phyloP scores from a whole-genome alignment of 2,888 invertebrate species.

The Drosophila engyochracea region DNA sequence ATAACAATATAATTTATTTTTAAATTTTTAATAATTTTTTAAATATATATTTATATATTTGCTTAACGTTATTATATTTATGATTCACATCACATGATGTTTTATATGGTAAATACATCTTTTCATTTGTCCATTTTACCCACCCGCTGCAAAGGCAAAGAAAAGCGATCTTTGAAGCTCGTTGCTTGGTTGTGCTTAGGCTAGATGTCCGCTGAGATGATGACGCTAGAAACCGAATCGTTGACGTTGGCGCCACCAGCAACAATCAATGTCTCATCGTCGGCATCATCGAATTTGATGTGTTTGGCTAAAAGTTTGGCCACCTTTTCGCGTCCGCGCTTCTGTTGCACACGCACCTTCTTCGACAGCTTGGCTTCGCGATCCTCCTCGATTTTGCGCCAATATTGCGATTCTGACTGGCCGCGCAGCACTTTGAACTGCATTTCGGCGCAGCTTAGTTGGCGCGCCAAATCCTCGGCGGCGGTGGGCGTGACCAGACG shows the following conservation, averaged over 20 bases:
- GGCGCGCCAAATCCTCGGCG: conserved; percentile 83
- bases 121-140: not conserved
- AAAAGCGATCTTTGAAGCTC: not conserved
- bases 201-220: conserved; percentile 28
- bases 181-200: not conserved
- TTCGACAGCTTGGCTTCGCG: conserved; percentile 84
- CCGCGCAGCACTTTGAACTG: conserved; percentile 86
- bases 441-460: conserved; percentile 82
- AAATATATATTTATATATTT: not conserved
- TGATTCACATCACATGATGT: not conserved
- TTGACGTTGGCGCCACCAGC: not conserved
- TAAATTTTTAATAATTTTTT: no score
- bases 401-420: conserved; percentile 91
- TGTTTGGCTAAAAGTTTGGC: conserved; percentile 75
- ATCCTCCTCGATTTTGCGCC: conserved; percentile 90
- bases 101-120: not conserved
- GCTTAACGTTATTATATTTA: not conserved
- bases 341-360: conserved; percentile 81
- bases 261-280: conserved; percentile 28
- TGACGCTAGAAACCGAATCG: not conserved
- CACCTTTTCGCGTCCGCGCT: conserved; percentile 81
- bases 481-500: conserved; percentile 87
- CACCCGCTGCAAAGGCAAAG: not conserved
- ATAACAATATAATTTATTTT: no score
- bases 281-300: conserved; percentile 82